Conservation (phyloP, 2,113 vertebrate species). For the Platanista minor region DNA sequence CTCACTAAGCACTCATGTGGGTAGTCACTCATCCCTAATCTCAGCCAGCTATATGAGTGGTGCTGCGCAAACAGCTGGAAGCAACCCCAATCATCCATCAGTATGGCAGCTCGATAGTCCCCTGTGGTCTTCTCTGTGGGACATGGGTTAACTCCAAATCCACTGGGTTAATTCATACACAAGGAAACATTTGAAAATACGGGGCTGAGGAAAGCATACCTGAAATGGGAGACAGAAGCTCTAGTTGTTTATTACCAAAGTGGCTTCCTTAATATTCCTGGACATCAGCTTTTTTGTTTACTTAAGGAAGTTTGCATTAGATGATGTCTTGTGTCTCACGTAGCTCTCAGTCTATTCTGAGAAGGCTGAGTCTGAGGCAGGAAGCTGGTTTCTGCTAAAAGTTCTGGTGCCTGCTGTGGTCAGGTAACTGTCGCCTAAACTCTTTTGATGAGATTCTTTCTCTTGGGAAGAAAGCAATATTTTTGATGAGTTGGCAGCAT, state of each 20-base stretch:
- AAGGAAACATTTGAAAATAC: not conserved
- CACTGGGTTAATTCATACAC: not conserved
- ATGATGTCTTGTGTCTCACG: not conserved
- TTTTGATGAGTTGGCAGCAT: not conserved
- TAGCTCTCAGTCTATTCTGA: not conserved
- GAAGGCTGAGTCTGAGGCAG: not conserved
- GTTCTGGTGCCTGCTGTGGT: not conserved
- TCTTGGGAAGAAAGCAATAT: not conserved
- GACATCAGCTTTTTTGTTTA: not conserved
- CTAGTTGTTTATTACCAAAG: not conserved
- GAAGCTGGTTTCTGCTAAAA: not conserved
- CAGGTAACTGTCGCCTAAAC: not conserved
- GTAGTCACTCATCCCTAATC: not conserved
- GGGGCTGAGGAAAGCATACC: not conserved
- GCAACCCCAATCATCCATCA: not conserved
- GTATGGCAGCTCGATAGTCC: not conserved
- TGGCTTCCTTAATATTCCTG: not conserved
- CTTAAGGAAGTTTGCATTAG: not conserved
- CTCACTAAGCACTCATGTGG: not conserved
- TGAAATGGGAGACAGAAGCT: not conserved
- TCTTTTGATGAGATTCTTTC: not conserved
- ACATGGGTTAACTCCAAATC: not conserved
- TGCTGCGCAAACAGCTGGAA: conserved; percentile 26
- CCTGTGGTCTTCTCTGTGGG: not conserved
- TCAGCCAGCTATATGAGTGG: not conserved